Percentiles rank a stretch among this genome's conserved stretches.
phyloP scores from a whole-genome alignment of 2,113 vertebrate genomes.

The Excalfactoria chinensis region DNA sequence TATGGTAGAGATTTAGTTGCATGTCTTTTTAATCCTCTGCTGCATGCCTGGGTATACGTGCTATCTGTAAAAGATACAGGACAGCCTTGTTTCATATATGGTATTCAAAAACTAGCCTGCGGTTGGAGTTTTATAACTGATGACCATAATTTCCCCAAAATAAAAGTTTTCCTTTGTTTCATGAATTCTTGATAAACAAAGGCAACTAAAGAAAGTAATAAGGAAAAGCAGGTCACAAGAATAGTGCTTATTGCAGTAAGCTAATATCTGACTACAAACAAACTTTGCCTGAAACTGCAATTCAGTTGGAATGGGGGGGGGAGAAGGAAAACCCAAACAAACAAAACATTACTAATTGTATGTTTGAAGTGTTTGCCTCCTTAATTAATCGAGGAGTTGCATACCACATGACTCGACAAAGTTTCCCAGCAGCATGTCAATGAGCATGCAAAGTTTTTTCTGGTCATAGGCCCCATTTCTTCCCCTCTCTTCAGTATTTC shows the following conservation, averaged over 20 bases:
- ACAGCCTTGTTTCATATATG: background rate
- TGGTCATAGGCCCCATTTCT: background rate
- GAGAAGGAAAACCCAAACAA: background rate
- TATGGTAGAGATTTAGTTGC: constrained; percentile 56
- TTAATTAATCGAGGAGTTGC: background rate
- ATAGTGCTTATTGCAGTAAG: background rate
- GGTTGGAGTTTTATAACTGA: constrained; percentile 1
- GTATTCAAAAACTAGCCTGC: background rate
- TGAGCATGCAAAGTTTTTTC: background rate
- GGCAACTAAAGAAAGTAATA: background rate
- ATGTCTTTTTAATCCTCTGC: constrained; percentile 60
- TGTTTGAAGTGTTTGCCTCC: accelerated
- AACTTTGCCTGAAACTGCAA: background rate
- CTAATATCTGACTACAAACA: background rate
- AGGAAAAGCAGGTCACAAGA: background rate
- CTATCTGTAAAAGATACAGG: background rate
- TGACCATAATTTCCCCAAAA: background rate
- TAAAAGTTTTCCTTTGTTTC: background rate
- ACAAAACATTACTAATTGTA: background rate
- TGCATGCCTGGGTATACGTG: constrained; percentile 49
- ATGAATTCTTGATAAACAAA: background rate
- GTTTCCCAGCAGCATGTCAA: background rate
- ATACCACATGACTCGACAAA: background rate
- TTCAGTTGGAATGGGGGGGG: background rate
- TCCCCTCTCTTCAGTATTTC: background rate